Percentiles rank a stretch among this genome's conserved stretches.
Evolutionary conservation across 2,113 vertebrate genomes (phyloP).

Genomic region (Rhinoptilus africanus): DNA sequence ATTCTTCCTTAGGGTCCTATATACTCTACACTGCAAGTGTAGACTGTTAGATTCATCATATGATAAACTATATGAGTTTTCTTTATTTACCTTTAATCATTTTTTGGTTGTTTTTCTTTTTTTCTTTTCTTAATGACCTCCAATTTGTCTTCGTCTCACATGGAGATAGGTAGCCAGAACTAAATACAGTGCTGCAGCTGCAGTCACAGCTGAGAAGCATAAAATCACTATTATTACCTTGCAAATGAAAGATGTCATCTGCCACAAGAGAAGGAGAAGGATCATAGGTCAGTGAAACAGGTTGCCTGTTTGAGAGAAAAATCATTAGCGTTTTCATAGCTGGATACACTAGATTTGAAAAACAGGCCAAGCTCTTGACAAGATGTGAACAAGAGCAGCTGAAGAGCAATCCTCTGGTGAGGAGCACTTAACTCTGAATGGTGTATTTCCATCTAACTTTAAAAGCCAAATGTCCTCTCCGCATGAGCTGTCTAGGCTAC

Average conservation of each 20-base stretch:
- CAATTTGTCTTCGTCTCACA: not conserved
- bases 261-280: not conserved
- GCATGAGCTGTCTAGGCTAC: not conserved
- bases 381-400: not conserved
- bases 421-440: not conserved
- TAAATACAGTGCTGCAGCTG: not conserved
- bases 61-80: not conserved
- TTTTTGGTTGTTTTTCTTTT: not conserved
- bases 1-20: not conserved
- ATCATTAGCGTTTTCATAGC: not conserved
- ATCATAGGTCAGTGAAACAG: not conserved
- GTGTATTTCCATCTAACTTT: not conserved
- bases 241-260: not conserved
- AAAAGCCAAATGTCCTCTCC: not conserved
- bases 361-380: not conserved
- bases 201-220: not conserved
- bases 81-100: not conserved
- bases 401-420: not conserved
- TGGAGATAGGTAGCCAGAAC: not conserved
- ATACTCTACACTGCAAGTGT: not conserved
- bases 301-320: not conserved
- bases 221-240: not conserved
- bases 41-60: not conserved
- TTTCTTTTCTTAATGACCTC: not conserved
- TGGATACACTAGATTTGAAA: not conserved